phyloP scores from a whole-genome alignment of 2,888 invertebrate genomes.

The Harpalus rubripes region DNA sequence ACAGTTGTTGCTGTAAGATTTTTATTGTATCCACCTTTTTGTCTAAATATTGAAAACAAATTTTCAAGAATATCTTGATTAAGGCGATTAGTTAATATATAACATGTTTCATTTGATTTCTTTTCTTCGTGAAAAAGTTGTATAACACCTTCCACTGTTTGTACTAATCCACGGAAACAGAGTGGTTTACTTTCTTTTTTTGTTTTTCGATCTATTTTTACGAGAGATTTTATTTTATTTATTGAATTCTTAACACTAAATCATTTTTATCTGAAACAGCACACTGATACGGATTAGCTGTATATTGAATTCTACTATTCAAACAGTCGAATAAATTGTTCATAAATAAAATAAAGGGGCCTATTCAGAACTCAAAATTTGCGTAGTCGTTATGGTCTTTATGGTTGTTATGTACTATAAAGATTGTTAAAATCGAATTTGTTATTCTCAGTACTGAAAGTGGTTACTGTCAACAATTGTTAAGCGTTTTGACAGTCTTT shows the following conservation, averaged over 20 bases:
- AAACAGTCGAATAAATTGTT: constrained; percentile 59
- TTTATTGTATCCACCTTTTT: constrained; percentile 67
- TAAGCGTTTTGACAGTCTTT: too few relatives aligned
- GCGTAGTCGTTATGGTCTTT: too few relatives aligned
- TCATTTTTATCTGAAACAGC: not conserved
- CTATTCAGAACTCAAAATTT: too few relatives aligned
- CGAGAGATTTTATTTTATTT: not conserved
- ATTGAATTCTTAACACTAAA: not conserved
- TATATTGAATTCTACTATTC: constrained; percentile 35
- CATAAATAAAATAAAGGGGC: constrained; percentile 42
- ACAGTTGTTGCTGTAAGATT: constrained; percentile 68
- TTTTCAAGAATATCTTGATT: too few relatives aligned
- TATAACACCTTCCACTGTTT: not conserved
- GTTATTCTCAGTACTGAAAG: too few relatives aligned
- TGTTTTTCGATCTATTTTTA: not conserved
- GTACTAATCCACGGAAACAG: constrained; percentile 2
- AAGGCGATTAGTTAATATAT: constrained; percentile 24
- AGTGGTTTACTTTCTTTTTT: not conserved
- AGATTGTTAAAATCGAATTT: too few relatives aligned
- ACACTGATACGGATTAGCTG: constrained; percentile 35
- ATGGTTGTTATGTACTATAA: too few relatives aligned
- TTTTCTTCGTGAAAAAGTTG: not conserved
- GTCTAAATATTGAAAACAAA: constrained; percentile 57
- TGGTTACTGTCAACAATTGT: too few relatives aligned
- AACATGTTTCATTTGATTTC: not conserved